Conservation (phyloP, 2,888 invertebrate genomes). For the Ethmia dodecea region DNA sequence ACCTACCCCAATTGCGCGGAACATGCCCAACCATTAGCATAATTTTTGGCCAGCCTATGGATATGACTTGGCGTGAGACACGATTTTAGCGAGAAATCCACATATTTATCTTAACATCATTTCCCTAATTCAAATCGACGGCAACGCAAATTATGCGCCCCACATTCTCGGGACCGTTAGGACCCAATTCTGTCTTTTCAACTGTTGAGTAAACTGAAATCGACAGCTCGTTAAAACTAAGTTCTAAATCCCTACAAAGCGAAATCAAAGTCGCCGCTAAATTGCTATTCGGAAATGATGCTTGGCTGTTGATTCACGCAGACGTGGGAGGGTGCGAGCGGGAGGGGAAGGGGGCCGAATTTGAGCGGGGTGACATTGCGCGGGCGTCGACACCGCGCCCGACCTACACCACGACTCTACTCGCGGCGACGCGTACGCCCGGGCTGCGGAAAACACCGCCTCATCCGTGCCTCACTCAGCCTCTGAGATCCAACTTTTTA, state of each 20-base stretch:
- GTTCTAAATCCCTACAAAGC: background rate
- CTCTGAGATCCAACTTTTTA: no score
- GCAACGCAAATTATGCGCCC: no score
- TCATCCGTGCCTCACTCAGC: no score
- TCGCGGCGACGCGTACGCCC: slow-evolving; percentile 37
- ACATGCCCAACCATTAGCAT: slow-evolving; percentile 16
- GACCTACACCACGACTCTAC: slow-evolving; percentile 60
- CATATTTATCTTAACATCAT: no score
- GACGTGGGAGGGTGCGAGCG: slow-evolving; percentile 23
- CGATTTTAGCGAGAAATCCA: no score
- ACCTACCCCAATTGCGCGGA: slow-evolving; percentile 47
- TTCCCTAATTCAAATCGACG: no score
- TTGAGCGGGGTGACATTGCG: slow-evolving; percentile 69
- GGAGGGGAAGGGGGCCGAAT: slow-evolving; percentile 41
- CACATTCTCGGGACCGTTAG: no score
- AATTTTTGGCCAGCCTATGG: background rate
- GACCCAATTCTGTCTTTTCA: no score
- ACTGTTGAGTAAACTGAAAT: no score
- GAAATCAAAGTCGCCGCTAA: slow-evolving; percentile 33
- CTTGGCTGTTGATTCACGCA: slow-evolving; percentile 34
- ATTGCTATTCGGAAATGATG: slow-evolving; percentile 56
- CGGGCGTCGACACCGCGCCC: slow-evolving; percentile 66
- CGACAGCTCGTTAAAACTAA: no score
- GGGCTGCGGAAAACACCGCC: slow-evolving; percentile 18
- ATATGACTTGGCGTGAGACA: no score